A percentile compares a stretch with the other conserved stretches of the same genome.
Evolutionary conservation across 2,113 vertebrate species (phyloP).

Genomic region (Lethenteron camtschaticum): DNA sequence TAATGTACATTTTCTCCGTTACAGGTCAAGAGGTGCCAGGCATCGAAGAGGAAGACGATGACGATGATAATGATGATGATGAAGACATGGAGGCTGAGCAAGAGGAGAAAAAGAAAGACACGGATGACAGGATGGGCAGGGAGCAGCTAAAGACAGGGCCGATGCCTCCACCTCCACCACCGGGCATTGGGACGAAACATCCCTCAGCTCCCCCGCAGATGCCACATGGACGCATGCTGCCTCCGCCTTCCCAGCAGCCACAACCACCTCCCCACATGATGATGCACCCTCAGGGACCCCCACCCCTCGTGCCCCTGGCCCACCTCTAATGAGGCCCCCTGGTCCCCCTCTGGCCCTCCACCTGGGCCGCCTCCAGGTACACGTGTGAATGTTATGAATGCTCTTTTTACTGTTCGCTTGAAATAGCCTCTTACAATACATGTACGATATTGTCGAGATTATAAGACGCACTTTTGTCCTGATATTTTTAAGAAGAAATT

Average conservation of each 20-base stretch:
- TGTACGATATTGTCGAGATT: too few relatives aligned
- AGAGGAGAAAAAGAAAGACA: slow-evolving; percentile 25
- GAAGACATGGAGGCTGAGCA: slow-evolving; percentile 50
- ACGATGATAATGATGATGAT: slow-evolving; percentile 41
- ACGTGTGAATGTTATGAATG: too few relatives aligned
- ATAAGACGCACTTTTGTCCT: too few relatives aligned
- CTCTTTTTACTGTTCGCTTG: too few relatives aligned
- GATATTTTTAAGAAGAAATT: too few relatives aligned
- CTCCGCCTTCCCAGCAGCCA: not conserved
- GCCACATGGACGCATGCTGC: not conserved
- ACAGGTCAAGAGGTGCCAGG: slow-evolving; percentile 82
- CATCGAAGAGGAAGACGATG: slow-evolving; percentile 51
- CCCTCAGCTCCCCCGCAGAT: not conserved
- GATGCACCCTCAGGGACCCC: slow-evolving; percentile 20
- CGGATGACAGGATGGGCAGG: slow-evolving; percentile 4
- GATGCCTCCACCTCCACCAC: not conserved
- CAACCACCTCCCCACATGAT: slow-evolving; percentile 9
- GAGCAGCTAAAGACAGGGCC: not conserved
- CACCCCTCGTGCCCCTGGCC: slow-evolving; percentile 47
- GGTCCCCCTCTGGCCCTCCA: slow-evolving; percentile 47
- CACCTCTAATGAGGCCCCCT: slow-evolving; percentile 68
- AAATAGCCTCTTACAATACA: too few relatives aligned
- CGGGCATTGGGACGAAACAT: not conserved
- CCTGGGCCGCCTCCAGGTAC: slow-evolving; percentile 73
- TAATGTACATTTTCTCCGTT: slow-evolving; percentile 12